A percentile compares a stretch with the other conserved stretches of the same genome.
Evolutionary conservation across 2,888 invertebrate genomes (phyloP).

Genomic region (Scaptomyza polygonia): DNA sequence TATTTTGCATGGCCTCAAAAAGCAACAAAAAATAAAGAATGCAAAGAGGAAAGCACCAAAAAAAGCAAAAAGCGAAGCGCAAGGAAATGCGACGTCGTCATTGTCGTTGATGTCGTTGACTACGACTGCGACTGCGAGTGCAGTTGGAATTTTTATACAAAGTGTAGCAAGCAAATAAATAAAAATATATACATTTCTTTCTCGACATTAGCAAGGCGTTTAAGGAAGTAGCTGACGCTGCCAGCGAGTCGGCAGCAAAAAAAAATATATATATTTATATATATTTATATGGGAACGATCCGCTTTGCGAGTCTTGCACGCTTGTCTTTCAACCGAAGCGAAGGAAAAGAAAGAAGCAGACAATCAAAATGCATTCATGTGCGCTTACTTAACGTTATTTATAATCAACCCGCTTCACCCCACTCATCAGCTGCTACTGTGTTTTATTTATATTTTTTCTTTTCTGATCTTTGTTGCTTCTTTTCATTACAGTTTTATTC

Average conservation of each 20-base stretch:
- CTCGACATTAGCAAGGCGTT: constrained; percentile 71
- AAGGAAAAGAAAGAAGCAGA: constrained; percentile 64
- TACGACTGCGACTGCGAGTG: constrained; percentile 2
- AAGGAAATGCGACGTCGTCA: constrained; percentile 73
- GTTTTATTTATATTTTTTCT: too few species aligned
- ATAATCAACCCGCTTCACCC: constrained; percentile 56
- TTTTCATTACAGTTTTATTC: constrained; percentile 42
- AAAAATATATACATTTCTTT: constrained; percentile 62
- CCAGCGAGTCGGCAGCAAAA: constrained; percentile 27
- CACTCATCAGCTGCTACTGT: neutral
- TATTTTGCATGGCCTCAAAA: constrained; percentile 78
- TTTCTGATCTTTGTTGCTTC: constrained; percentile 1
- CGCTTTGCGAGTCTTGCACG: constrained; percentile 36
- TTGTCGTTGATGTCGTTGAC: constrained; percentile 22
- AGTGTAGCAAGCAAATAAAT: constrained; percentile 19
- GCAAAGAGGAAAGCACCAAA: constrained; percentile 44
- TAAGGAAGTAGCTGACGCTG: constrained; percentile 64
- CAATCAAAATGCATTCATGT: constrained; percentile 80
- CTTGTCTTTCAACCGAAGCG: constrained; percentile 52
- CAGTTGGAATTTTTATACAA: neutral
- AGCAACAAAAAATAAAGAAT: constrained; percentile 29
- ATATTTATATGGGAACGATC: too few species aligned
- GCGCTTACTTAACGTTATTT: constrained; percentile 75
- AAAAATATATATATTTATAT: too few species aligned
- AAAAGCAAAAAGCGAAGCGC: constrained; percentile 49